Evolutionary conservation across 2,888 invertebrate genomes (phyloP).

Genomic region (Stenodera caucasica): DNA sequence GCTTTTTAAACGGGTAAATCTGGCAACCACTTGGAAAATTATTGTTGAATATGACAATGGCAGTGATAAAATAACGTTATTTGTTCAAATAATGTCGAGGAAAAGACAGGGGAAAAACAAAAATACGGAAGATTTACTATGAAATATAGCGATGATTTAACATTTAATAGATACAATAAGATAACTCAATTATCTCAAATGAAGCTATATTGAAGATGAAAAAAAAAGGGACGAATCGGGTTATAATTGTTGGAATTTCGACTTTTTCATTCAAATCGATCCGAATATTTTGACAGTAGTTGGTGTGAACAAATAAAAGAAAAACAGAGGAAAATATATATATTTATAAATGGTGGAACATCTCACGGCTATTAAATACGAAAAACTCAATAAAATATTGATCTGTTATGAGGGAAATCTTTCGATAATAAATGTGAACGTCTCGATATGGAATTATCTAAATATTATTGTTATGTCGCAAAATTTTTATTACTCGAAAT

Average conservation of each 20-base stretch:
- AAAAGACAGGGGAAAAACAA: neutral
- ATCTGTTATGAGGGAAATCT: too few relatives aligned
- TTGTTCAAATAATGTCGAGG: neutral
- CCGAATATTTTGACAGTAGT: too few relatives aligned
- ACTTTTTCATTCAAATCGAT: neutral
- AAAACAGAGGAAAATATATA: too few relatives aligned
- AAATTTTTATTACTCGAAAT: conserved; percentile 10
- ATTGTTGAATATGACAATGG: conserved; percentile 6
- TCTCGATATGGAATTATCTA: neutral
- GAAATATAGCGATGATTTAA: conserved; percentile 15
- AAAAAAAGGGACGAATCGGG: neutral
- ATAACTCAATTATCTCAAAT: conserved; percentile 21
- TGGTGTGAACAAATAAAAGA: too few relatives aligned
- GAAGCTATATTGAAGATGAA: conserved; percentile 5
- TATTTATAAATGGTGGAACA: too few relatives aligned
- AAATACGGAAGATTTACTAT: conserved; percentile 14
- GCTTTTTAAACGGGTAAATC: neutral
- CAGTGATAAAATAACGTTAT: neutral
- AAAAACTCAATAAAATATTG: too few relatives aligned
- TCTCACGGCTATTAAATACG: too few relatives aligned
- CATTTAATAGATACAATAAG: conserved; percentile 19
- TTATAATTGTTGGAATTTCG: neutral
- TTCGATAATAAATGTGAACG: too few relatives aligned
- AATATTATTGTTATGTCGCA: conserved; percentile 3
- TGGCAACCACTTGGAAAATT: neutral